Percentiles rank a stretch among this genome's conserved stretches.
These are phyloP conservation scores for Parnassius smintheus DNA, from an alignment of 2,888 invertebrate genomes.

Conservation along the genomic window DNA sequence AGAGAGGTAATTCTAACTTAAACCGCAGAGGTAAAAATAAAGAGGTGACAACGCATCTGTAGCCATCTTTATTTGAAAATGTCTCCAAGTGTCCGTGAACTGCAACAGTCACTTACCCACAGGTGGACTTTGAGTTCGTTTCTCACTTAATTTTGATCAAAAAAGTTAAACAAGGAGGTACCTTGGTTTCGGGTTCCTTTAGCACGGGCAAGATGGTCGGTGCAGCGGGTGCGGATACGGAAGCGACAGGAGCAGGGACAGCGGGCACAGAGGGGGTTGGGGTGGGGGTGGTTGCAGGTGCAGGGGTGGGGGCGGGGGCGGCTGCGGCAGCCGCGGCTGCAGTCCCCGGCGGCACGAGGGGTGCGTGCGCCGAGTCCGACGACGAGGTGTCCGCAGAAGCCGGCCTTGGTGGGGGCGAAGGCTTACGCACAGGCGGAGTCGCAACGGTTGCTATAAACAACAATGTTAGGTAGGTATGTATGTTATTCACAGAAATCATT, in stretches of 20 bases:
- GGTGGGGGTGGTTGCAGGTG: slow-evolving; percentile 30
- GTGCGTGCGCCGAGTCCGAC: slow-evolving; percentile 74
- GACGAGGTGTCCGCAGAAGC: slow-evolving; percentile 81
- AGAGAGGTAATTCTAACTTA: no score
- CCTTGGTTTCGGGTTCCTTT: slow-evolving; percentile 55
- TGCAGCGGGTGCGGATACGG: slow-evolving; percentile 31
- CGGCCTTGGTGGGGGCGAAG: slow-evolving; percentile 71
- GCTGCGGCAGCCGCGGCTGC: slow-evolving; percentile 46
- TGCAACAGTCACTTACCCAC: no score
- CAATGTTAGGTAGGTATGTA: background rate
- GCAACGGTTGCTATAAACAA: slow-evolving; percentile 38
- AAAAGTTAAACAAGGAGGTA: slow-evolving; percentile 26
- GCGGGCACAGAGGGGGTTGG: slow-evolving; percentile 31
- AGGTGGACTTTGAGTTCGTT: no score
- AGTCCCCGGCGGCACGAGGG: slow-evolving; percentile 51
- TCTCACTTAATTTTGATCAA: no score
- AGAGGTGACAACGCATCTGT: no score
- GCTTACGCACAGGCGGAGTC: slow-evolving; percentile 43
- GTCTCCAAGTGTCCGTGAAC: no score
- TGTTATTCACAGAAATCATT: no score
- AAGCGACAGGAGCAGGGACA: slow-evolving; percentile 36
- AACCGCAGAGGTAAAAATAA: no score
- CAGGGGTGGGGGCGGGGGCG: slow-evolving; percentile 34
- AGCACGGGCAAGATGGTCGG: slow-evolving; percentile 37
- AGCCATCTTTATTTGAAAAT: no score